These are phyloP conservation scores for Erpobdella octoculata DNA, from an alignment of 2,888 invertebrate genomes.

Conservation along the genomic window DNA sequence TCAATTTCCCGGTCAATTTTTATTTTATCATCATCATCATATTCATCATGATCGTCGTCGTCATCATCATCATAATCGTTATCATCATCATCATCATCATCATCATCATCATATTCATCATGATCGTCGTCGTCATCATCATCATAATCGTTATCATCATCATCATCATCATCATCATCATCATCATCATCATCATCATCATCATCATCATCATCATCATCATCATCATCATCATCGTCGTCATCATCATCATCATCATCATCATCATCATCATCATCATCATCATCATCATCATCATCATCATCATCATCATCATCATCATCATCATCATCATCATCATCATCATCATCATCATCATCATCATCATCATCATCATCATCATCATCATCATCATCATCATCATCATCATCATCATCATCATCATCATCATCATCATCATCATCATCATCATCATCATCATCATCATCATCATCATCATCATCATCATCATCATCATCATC, in stretches of 20 bases:
- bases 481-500: not conserved
- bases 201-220: constrained; percentile 1
- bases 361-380: constrained; percentile 19
- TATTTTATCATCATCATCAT: too few species aligned
- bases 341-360: not conserved
- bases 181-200: constrained; percentile 21
- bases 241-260: constrained; percentile 11
- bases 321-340: constrained; percentile 16
- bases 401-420: constrained; percentile 20
- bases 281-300: constrained; percentile 14
- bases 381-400: constrained; percentile 24
- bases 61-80: not conserved
- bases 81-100: not conserved
- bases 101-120: not conserved
- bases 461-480: not conserved
- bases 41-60: not conserved
- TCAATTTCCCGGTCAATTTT: too few species aligned
- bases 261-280: constrained; percentile 12
- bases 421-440: not conserved
- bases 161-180: constrained; percentile 2
- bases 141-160: not conserved
- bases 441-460: not conserved
- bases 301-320: constrained; percentile 7
- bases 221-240: constrained; percentile 11
- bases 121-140: not conserved